phyloP scores from a whole-genome alignment of 2,888 invertebrate genomes.

The Sinelater perroti region DNA sequence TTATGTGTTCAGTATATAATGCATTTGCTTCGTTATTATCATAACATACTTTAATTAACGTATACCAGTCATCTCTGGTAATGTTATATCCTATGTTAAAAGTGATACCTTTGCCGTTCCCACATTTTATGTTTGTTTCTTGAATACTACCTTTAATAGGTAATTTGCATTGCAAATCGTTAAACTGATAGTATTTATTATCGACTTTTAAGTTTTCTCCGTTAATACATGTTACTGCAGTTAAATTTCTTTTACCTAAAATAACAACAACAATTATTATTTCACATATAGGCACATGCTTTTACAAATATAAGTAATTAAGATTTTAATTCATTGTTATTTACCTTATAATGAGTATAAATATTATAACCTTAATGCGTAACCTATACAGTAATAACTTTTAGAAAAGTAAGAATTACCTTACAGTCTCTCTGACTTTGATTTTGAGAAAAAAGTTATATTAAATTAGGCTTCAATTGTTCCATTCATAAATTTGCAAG shows the following conservation, averaged over 20 bases:
- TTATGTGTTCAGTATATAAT: constrained; percentile 54
- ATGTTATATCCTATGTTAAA: constrained; percentile 52
- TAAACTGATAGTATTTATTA: constrained; percentile 43
- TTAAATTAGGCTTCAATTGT: no score
- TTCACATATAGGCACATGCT: no score
- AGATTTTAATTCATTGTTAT: no score
- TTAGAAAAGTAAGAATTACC: no score
- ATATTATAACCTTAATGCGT: neutral
- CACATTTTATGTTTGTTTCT: constrained; percentile 49
- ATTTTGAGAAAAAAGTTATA: no score
- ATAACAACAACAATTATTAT: no score
- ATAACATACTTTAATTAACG: constrained; percentile 56
- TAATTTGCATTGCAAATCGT: constrained; percentile 48
- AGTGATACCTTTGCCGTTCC: constrained; percentile 46
- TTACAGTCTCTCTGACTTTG: no score
- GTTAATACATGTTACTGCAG: constrained; percentile 46
- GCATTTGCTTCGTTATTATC: constrained; percentile 51
- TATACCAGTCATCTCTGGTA: constrained; percentile 45
- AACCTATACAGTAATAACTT: no score
- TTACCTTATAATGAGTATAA: no score
- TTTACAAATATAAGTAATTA: no score
- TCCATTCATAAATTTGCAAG: no score
- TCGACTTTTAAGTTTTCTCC: constrained; percentile 44
- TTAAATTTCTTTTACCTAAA: constrained; percentile 49
- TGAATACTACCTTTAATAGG: constrained; percentile 48